Base-by-base conservation (phyloP, 2,797 vertebrate species). In the Sparidentex hasta region DNA sequence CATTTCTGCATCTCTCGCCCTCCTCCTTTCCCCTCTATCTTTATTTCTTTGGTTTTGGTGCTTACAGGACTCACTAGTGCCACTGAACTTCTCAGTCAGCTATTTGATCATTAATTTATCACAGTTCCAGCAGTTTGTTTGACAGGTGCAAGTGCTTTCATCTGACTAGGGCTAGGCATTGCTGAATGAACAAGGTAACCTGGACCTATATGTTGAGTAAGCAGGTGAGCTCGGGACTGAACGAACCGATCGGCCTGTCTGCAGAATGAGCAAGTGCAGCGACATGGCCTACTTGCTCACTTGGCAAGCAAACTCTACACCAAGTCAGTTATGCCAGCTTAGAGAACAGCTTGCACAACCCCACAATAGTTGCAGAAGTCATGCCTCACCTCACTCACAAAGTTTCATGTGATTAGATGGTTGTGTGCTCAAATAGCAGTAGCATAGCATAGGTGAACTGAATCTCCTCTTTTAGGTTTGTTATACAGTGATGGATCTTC, bases 101-200 rank as follows among this genome's bases (percentile, higher is more conserved):
- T 92, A 96, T 97, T 97, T 98, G 97, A 98, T 97, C 97, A 97
- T 98, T 98, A 97, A 97, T 98, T 98, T 97, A 97, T 97, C 96
- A 96, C 96, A 96, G 95, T 96, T 97, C 96, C 96, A 97, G 95
- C 96, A 96, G 96, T 98, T 98, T 97, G 96, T 97, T 96, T 98
- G 97, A 98, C 96, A 97, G 97, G 96, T 97, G 95, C 94, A 95
- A 91, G 93, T 85, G 92, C 96, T 98, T 97, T 98, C 94, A 97
- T 97, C 96, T 97, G 94, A 96, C 94, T 94, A 94, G 95, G 90
- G 91, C 92, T 83, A 92, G 95, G 95, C 95, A 92, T 92, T 94
- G 93, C 92, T 85, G 88, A 92, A 93, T 82, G 75, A 88, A 80
- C 59, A 78, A 64, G 76, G 47, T 68, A 79, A 70, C 25, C 44